Evolutionary conservation across 2,888 invertebrate species (phyloP), one percentile per base, ranked within the genome.

Genomic region (Pogonocherus hispidulus): DNA sequence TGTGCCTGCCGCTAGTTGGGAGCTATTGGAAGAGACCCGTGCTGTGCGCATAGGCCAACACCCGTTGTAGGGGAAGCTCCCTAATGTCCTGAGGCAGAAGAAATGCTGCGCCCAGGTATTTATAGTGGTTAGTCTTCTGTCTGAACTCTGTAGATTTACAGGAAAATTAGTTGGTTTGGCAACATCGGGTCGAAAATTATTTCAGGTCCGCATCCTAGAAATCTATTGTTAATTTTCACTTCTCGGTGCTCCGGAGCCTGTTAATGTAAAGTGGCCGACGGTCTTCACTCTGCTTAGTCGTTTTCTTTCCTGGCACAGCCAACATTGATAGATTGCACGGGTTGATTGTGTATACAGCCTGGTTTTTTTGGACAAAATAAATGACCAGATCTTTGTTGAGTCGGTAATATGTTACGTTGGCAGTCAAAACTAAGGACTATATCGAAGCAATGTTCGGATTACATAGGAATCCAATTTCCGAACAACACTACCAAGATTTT

Each of bases 321-420:
- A 71, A 71, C 71, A 66, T 71, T 71, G 71, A 71, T 71, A 62
- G 68, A 71, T 71, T 68, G 63, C 71, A 52, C 35, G 60, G 63
- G 49, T 60, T 63, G 68, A 71, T 66, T 68, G 71, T 66, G 44
- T 69, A 63, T 62, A 68, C 60, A 63, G 49, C 35, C 63, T 55
- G 44, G 16, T 63, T 63, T 66, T 68, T 70, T 67, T 23, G 20
- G 51, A 14, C 46, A 22, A 66, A 71, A 71, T 71, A 68, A 68
- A 71, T 71, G 59, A 66, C 60, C 66, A 47, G 68, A 66, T 66
- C 68, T 68, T 68, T 68, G 68, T 66, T 62, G 66, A 63, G 41
- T 59, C 52, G 59, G 71, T 66, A 71, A 71, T 71, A 67, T 63
- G 66, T 71, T 71, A 69, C 35, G 49, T 37, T 46, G 62, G 22